These are phyloP conservation scores for Caenorhabditis zanzibari DNA, from an alignment of 2,888 invertebrate species.

Conservation along the genomic window DNA sequence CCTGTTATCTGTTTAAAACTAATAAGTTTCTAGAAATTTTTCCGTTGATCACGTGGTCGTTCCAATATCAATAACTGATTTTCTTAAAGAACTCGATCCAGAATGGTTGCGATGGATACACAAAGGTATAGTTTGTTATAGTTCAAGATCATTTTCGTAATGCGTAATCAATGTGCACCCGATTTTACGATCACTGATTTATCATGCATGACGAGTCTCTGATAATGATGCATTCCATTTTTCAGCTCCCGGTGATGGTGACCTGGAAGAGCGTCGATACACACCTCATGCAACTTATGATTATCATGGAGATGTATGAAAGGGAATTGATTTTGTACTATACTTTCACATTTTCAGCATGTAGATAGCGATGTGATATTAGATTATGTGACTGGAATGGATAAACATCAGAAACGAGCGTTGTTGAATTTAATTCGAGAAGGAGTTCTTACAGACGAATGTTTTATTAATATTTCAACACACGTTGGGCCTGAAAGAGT, in stretches of 20 bases:
- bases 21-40: constrained; percentile 68
- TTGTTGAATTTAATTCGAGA: constrained; percentile 73
- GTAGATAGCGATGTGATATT: constrained; percentile 68
- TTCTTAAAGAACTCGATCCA: constrained; percentile 72
- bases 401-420: constrained; percentile 74
- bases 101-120: constrained; percentile 78
- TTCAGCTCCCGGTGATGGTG: constrained; percentile 63
- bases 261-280: constrained; percentile 59
- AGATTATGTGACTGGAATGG: constrained; percentile 73
- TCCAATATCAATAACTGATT: constrained; percentile 73
- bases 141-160: constrained; percentile 45
- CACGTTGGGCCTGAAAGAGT: constrained; percentile 76
- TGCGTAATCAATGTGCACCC: constrained; percentile 16
- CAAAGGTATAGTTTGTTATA: constrained; percentile 69
- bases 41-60: constrained; percentile 78
- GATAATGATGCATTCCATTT: constrained; percentile 19
- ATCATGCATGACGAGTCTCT: constrained; percentile 12
- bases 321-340: background rate
- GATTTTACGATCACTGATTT: constrained; percentile 17
- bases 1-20: background rate
- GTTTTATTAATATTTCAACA: constrained; percentile 75
- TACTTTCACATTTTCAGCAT: constrained; percentile 37
- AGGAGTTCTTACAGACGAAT: constrained; percentile 77
- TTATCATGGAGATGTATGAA: constrained; percentile 63
- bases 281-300: constrained; percentile 60